Evolutionary conservation across 2,113 vertebrate genomes (phyloP).

Genomic region (Hyperopisus bebe): DNA sequence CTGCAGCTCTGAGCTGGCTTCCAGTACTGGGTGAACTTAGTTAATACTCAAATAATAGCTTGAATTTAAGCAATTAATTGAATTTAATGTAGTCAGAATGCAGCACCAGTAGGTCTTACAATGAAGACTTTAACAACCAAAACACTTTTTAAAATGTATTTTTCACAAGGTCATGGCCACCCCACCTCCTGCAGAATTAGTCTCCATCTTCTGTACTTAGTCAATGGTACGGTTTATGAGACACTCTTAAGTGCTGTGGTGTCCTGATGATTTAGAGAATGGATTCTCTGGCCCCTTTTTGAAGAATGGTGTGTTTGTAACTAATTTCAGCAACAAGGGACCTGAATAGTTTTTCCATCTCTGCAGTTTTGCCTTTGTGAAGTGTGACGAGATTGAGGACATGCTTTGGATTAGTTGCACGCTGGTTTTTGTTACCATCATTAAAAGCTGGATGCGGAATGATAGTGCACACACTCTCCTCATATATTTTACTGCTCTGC

Average conservation of each 20-base stretch:
- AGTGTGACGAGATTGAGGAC: conserved; percentile 21
- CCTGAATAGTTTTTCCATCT: not conserved
- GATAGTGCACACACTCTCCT: not conserved
- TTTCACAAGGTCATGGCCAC: not conserved
- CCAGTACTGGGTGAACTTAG: not conserved
- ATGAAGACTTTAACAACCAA: not conserved
- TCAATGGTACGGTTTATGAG: not conserved
- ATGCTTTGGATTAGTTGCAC: not conserved
- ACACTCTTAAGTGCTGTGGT: not conserved
- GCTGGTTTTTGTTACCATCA: not conserved
- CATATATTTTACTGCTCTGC: not conserved
- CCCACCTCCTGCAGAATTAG: not conserved
- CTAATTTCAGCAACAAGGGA: not conserved
- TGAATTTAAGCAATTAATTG: not conserved
- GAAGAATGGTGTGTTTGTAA: not conserved
- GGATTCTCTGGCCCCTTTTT: not conserved
- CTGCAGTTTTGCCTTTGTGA: not conserved
- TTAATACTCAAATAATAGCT: not conserved
- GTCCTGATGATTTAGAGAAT: not conserved
- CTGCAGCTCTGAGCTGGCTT: not conserved
- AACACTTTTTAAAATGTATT: not conserved
- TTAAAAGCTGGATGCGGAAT: not conserved
- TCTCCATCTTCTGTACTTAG: not conserved
- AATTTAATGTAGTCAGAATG: too few species aligned
- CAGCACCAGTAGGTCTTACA: not conserved